Percentiles rank a stretch among this genome's conserved stretches.
Conservation (phyloP, 2,888 invertebrate species). For the Drosophila suboccidentalis region DNA sequence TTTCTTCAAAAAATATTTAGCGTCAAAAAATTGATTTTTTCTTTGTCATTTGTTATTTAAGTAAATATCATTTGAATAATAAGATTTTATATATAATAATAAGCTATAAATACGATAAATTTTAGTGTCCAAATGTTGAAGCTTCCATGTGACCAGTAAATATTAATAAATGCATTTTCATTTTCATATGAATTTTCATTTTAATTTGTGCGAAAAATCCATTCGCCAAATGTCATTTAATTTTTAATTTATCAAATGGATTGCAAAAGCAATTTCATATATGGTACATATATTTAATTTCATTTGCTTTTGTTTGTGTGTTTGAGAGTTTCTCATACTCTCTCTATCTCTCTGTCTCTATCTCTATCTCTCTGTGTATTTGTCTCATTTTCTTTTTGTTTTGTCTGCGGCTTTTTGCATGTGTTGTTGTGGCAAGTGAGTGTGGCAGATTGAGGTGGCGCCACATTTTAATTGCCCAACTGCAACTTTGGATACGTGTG, state of each 20-base stretch:
- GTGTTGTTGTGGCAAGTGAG: slow-evolving; percentile 37
- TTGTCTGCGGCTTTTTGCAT: slow-evolving; percentile 49
- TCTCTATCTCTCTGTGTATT: not conserved
- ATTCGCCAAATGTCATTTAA: slow-evolving; percentile 52
- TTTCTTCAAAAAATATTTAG: too few relatives aligned
- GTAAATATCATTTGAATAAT: too few relatives aligned
- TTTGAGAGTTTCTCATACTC: not conserved
- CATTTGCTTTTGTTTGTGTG: not conserved
- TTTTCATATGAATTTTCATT: slow-evolving; percentile 16
- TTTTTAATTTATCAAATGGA: slow-evolving; percentile 63
- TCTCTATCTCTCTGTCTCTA: not conserved
- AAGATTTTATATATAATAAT: too few relatives aligned
- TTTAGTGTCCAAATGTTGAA: not conserved
- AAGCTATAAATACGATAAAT: too few relatives aligned
- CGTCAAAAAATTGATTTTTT: too few relatives aligned
- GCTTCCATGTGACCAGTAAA: not conserved
- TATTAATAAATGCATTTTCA: slow-evolving; percentile 8
- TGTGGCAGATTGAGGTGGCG: slow-evolving; percentile 52
- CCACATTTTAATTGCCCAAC: slow-evolving; percentile 55
- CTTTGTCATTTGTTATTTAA: too few relatives aligned
- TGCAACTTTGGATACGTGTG: slow-evolving; percentile 36
- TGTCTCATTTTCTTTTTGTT: slow-evolving; percentile 14
- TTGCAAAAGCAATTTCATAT: slow-evolving; percentile 28
- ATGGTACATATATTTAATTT: slow-evolving; percentile 8
- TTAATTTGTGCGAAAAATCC: slow-evolving; percentile 17